These are phyloP conservation scores for Psephotus haematonotus DNA, from an alignment of 2,113 vertebrate genomes.

Conservation along the genomic window DNA sequence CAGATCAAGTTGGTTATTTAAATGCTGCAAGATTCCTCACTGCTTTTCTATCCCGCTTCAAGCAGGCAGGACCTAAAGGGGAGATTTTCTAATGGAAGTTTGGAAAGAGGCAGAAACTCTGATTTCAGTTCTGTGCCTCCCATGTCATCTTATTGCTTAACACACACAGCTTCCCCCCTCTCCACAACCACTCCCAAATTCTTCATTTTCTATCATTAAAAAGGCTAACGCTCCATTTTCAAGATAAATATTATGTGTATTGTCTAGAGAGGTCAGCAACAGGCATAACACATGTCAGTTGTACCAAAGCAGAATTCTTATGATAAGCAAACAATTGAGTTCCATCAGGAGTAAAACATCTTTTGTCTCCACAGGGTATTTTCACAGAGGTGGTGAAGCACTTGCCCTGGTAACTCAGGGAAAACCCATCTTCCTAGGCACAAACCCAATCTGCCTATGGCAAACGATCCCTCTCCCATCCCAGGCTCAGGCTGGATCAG, in stretches of 20 bases:
- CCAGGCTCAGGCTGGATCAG: not conserved
- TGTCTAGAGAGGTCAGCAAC: not conserved
- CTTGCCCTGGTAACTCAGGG: not conserved
- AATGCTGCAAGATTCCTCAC: not conserved
- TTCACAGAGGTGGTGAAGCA: not conserved
- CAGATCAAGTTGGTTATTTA: not conserved
- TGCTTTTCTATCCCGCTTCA: not conserved
- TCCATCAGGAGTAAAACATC: fast-evolving
- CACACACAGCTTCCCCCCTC: fast-evolving
- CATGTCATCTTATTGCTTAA: fast-evolving
- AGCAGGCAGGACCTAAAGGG: not conserved
- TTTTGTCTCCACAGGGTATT: not conserved
- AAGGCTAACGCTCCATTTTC: not conserved
- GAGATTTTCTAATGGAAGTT: not conserved
- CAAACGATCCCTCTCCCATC: fast-evolving
- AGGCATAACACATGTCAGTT: too few relatives aligned
- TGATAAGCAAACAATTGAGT: not conserved
- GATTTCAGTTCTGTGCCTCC: fast-evolving
- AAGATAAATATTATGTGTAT: not conserved
- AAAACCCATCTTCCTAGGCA: not conserved
- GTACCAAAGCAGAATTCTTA: not conserved
- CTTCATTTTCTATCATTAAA: not conserved
- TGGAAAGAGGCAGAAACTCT: not conserved
- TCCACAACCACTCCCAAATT: not conserved
- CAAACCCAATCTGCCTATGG: fast-evolving